Evolutionary conservation across 2,888 invertebrate species (phyloP).

Genomic region (Trichopria drosophilae): DNA sequence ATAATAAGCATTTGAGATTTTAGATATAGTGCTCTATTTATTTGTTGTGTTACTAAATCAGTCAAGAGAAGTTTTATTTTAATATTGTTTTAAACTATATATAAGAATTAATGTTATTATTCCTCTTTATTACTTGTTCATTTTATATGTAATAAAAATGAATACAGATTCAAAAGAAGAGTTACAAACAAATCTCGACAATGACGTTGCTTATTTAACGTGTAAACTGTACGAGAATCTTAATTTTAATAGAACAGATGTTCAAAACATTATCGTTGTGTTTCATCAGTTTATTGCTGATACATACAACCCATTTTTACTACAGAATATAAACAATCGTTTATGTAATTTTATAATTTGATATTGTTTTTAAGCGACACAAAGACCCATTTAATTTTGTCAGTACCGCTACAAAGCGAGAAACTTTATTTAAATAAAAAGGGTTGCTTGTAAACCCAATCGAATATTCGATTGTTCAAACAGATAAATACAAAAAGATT

Average conservation of each 20-base stretch:
- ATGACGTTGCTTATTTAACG: conserved; percentile 2
- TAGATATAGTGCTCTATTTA: too few relatives aligned
- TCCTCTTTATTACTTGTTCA: too few relatives aligned
- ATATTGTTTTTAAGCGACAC: conserved; percentile 4
- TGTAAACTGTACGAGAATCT: conserved; percentile 7
- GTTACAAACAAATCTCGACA: conserved; percentile 8
- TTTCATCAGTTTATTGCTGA: conserved; percentile 9
- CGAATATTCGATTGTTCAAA: conserved; percentile 3
- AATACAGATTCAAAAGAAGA: too few relatives aligned
- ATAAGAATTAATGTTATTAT: too few relatives aligned
- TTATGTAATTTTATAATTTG: conserved; percentile 8
- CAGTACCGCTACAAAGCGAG: conserved; percentile 7
- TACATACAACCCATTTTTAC: conserved; percentile 9
- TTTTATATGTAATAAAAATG: too few relatives aligned
- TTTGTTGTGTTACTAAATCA: too few relatives aligned
- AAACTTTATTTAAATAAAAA: conserved; percentile 8
- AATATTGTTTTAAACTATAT: too few relatives aligned
- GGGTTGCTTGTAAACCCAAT: conserved; percentile 1
- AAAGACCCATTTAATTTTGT: conserved; percentile 10
- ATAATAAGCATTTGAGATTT: too few relatives aligned
- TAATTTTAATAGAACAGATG: conserved; percentile 10
- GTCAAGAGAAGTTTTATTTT: too few relatives aligned
- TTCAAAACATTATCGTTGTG: conserved; percentile 2
- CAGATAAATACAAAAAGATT: neutral
- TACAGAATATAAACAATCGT: conserved; percentile 1